Conservation (phyloP, 2,113 vertebrate genomes). For the Kryptolebias marmoratus region DNA sequence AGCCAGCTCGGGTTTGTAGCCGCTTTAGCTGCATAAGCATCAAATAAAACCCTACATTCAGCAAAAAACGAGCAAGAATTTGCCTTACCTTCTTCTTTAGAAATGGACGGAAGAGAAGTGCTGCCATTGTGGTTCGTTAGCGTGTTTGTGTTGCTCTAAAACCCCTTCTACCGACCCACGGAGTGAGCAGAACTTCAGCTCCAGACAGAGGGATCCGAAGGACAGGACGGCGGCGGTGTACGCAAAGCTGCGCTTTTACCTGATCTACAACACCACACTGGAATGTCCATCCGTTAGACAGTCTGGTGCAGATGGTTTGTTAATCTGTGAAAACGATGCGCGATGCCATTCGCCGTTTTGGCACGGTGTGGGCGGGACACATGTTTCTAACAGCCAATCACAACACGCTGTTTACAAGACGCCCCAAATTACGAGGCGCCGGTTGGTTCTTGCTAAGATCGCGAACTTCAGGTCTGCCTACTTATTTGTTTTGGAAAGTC, state of each 20-base stretch:
- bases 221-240: not conserved
- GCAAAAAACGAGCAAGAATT: not conserved
- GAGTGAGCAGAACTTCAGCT: constrained; percentile 26
- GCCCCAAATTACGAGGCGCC: constrained; percentile 35
- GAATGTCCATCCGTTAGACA: fast-evolving
- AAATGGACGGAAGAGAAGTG: constrained; percentile 54
- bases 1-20: constrained; percentile 34
- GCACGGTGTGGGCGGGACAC: constrained; percentile 25
- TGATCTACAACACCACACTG: constrained; percentile 19
- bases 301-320: not conserved
- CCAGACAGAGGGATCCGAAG: not conserved
- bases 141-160: not conserved
- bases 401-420: not conserved
- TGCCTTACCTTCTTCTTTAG: constrained; percentile 60
- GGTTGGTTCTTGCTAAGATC: constrained; percentile 51
- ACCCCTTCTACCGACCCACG: constrained; percentile 56
- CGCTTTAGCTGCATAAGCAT: not conserved
- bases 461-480: not conserved
- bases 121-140: constrained; percentile 54
- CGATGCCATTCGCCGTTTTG: not conserved
- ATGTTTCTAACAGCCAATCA: constrained; percentile 48
- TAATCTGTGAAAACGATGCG: constrained; percentile 11
- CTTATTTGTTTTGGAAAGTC: not conserved
- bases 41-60: not conserved
- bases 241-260: fast-evolving